A percentile compares a stretch with the other conserved stretches of the same genome.
Conservation (phyloP, 1,140 invertebrate genomes). For the Magallana gigas region DNA sequence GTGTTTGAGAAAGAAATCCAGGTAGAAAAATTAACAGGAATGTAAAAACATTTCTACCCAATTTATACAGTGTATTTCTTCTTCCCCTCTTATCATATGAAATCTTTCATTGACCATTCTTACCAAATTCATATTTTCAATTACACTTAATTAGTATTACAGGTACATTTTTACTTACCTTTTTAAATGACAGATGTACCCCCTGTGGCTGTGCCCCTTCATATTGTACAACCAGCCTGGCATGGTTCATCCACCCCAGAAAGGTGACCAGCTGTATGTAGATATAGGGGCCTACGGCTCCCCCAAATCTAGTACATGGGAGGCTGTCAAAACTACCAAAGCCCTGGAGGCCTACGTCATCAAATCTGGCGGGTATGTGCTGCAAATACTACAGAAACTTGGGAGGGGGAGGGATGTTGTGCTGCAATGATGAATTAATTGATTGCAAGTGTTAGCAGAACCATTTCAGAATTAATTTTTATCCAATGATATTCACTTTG, state of each 20-base stretch:
- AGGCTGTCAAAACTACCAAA: constrained; percentile 85
- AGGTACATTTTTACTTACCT: neutral
- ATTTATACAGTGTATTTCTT: too few relatives aligned
- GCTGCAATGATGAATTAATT: too few relatives aligned
- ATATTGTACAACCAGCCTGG: constrained; percentile 86
- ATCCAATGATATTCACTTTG: neutral
- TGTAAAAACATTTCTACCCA: too few relatives aligned
- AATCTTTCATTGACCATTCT: too few relatives aligned
- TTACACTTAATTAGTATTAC: too few relatives aligned
- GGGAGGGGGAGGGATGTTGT: too few relatives aligned
- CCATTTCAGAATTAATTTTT: neutral
- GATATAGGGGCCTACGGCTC: constrained; percentile 90
- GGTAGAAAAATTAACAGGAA: constrained; percentile 77
- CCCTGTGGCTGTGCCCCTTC: constrained; percentile 92
- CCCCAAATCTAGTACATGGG: constrained; percentile 83
- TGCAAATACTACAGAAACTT: neutral
- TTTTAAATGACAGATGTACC: constrained; percentile 85
- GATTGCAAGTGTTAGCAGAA: too few relatives aligned
- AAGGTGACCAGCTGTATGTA: constrained; percentile 85
- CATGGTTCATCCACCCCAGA: constrained; percentile 83
- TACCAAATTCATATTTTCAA: too few relatives aligned
- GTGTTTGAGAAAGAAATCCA: constrained; percentile 86
- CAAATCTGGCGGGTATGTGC: constrained; percentile 83
- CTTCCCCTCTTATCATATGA: too few relatives aligned
- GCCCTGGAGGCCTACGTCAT: constrained; percentile 86